phyloP scores from a whole-genome alignment of 2,888 invertebrate species.

The Xestoiulus laeticollis region DNA sequence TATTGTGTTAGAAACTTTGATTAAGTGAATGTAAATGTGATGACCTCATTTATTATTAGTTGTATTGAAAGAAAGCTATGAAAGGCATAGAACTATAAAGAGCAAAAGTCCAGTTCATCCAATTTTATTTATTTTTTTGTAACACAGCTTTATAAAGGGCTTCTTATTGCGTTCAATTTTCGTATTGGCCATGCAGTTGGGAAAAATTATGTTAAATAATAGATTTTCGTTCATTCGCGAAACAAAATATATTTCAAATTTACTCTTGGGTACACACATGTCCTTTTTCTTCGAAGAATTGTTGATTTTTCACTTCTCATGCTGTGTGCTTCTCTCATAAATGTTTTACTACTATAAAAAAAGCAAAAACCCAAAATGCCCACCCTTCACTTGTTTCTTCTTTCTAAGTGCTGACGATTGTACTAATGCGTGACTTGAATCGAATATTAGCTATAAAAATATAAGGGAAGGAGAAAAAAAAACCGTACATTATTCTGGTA shows the following conservation, averaged over 20 bases:
- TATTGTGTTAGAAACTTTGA: no score
- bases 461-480: conserved; percentile 1
- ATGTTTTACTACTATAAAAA: conserved; percentile 3
- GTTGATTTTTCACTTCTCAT: conserved; percentile 45
- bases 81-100: not conserved
- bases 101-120: not conserved
- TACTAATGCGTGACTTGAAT: conserved; percentile 49
- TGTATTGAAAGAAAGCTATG: not conserved
- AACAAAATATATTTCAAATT: conserved; percentile 46
- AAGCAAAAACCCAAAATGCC: conserved; percentile 3
- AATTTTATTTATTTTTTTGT: not conserved
- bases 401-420: conserved; percentile 48
- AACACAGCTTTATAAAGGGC: not conserved
- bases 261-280: conserved; percentile 48
- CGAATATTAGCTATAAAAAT: conserved; percentile 49
- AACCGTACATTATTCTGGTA: conserved; percentile 36
- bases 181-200: conserved; percentile 14
- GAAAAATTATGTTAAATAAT: conserved; percentile 39
- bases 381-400: conserved; percentile 30
- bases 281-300: conserved; percentile 14
- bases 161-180: conserved; percentile 31
- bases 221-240: conserved; percentile 41
- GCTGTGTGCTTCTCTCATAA: conserved; percentile 32
- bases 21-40: no score
- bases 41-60: not conserved